Evolutionary conservation across 2,888 invertebrate species (phyloP).

Genomic region (Xestia xanthographa): DNA sequence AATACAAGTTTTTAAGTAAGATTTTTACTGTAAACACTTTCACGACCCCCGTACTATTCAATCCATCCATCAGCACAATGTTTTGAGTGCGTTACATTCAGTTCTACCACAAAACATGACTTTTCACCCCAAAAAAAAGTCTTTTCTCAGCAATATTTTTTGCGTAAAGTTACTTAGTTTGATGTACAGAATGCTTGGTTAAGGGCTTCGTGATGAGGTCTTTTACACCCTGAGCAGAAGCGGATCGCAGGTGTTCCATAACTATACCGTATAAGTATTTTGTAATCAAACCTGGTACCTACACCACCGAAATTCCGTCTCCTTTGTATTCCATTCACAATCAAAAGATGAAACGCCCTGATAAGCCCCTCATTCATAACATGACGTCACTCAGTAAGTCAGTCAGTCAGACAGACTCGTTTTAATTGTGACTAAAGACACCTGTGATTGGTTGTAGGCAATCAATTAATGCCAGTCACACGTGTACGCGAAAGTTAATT

Average conservation of each 20-base stretch:
- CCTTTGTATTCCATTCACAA: conserved; percentile 19
- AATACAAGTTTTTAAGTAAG: no score
- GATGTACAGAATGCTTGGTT: no score
- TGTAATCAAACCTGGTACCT: neutral
- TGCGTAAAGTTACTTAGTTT: no score
- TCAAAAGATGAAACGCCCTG: conserved; percentile 26
- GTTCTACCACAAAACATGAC: no score
- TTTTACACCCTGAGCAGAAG: no score
- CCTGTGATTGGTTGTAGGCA: conserved; percentile 10
- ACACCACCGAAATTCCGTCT: neutral
- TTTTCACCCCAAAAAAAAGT: no score
- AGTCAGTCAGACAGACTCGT: neutral
- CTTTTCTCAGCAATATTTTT: no score
- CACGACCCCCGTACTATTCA: no score
- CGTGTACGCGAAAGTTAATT: conserved; percentile 51
- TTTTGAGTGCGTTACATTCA: no score
- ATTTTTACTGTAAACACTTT: no score
- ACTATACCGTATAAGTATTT: neutral
- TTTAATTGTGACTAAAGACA: conserved; percentile 12
- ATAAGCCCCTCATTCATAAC: conserved; percentile 11
- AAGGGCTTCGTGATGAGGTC: no score
- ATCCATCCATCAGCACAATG: no score
- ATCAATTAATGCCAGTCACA: conserved; percentile 47
- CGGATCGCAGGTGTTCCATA: neutral
- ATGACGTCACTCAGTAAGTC: conserved; percentile 26